Evolutionary conservation across 2,797 vertebrate species (phyloP), one percentile per base, ranked within the genome.

Genomic region (Enteromius viviparus): DNA sequence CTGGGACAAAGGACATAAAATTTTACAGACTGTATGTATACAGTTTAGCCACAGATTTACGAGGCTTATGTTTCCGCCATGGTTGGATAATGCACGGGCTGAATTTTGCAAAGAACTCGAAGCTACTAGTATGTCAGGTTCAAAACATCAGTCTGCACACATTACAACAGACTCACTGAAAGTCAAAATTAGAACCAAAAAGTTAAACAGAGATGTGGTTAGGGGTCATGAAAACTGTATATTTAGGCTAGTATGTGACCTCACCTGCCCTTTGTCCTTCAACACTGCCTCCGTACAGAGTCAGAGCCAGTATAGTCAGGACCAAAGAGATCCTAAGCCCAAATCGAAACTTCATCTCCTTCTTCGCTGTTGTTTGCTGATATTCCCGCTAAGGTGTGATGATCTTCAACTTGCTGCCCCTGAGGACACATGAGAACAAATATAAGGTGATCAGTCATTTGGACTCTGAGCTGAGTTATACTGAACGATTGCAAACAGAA

Each of bases 191-290:
- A 71, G 40, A 72, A 10, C 40, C 29, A 34, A 14, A 45, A 64
- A 49, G 26, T 26, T 32, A 75, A 76, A 58, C 34, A 32, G n/a
- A 42, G 37, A 71, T 58, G 66, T 60, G 66, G 53, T 45, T 29
- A 70, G 62, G 23, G 10, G 47, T 75, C n/a, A 66, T 55, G n/a
- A 53, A 53, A 80, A 42, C 32, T 8, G 45, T 68, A 53, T 75
- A 82, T 83, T 70, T 58, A 62, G 82, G 9, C 60, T 42, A 77
- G n/a, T 26, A 77, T 19, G 42, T 69, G 65, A 78, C 71, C 65
- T 55, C n/a, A 96, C 95, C 95, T 93, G 95, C 95, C 70, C 95
- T 94, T 78, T 96, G 94, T 76, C 93, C 93, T 58, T 91, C 87
- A 58, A 92, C 93, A 29, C 64, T 83, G 85, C 92, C 84, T 14